A percentile compares a stretch with the other conserved stretches of the same genome.
These are phyloP conservation scores for Nemoura dubitans DNA, from an alignment of 2,888 invertebrate species.

Conservation along the genomic window DNA sequence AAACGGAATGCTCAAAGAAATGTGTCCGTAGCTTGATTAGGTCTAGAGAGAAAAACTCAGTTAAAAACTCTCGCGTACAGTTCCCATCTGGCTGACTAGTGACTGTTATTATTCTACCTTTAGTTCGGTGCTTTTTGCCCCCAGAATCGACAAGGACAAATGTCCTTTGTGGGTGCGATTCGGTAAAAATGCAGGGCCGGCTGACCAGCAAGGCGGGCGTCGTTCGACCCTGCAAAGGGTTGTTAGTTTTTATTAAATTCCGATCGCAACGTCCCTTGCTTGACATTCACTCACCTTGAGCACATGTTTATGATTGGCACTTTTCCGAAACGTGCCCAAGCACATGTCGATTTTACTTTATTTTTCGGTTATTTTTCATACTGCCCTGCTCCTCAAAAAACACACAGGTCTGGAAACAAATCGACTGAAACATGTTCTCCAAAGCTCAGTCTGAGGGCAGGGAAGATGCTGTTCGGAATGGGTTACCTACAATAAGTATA, in stretches of 20 bases:
- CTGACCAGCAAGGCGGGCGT: not conserved
- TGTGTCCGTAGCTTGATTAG: not conserved
- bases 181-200: not conserved
- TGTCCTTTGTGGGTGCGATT: constrained; percentile 7
- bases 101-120: not conserved
- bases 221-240: too few relatives aligned
- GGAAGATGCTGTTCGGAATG: too few relatives aligned
- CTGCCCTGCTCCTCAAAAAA: too few relatives aligned
- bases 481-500: too few relatives aligned
- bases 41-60: not conserved
- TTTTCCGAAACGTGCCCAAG: not conserved
- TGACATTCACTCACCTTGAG: not conserved
- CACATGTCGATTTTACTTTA: not conserved
- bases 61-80: not conserved
- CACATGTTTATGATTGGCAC: not conserved
- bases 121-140: not conserved
- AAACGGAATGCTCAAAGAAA: not conserved
- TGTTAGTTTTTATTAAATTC: not conserved
- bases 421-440: too few relatives aligned
- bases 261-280: too few relatives aligned
- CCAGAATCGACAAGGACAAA: not conserved
- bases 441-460: too few relatives aligned
- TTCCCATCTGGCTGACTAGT: not conserved
- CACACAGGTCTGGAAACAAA: too few relatives aligned
- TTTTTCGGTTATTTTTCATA: not conserved